Evolutionary conservation across 2,797 vertebrate genomes (phyloP).

Genomic region (Sylvia borin): DNA sequence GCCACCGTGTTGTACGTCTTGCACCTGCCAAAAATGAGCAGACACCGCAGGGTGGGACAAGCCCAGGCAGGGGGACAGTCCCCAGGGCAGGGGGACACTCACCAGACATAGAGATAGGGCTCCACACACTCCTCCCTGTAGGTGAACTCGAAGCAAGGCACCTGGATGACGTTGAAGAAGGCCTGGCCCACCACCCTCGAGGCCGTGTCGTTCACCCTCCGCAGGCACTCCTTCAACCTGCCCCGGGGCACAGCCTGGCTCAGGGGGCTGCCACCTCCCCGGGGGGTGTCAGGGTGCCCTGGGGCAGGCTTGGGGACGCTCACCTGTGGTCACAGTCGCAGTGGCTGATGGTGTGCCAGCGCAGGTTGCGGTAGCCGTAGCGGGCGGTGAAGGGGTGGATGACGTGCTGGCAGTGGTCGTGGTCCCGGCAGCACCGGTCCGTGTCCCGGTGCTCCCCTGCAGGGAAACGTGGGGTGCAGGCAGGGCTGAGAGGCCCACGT

Average conservation of each 20-base stretch:
- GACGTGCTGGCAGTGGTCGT: slow-evolving; percentile 89
- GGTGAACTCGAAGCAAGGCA: slow-evolving; percentile 87
- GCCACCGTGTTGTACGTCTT: slow-evolving; percentile 85
- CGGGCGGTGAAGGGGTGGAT: slow-evolving; percentile 88
- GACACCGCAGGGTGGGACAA: background rate
- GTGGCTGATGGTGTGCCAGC: slow-evolving; percentile 89
- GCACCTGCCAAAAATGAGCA: slow-evolving; percentile 75
- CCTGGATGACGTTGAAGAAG: slow-evolving; percentile 90
- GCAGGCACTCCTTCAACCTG: slow-evolving; percentile 87
- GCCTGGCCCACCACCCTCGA: slow-evolving; percentile 88
- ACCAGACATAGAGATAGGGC: slow-evolving; percentile 90
- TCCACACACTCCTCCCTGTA: slow-evolving; percentile 88
- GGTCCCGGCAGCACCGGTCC: slow-evolving; percentile 89
- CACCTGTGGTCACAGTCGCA: slow-evolving; percentile 91
- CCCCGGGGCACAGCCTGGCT: rapidly evolving
- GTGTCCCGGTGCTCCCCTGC: slow-evolving; percentile 86
- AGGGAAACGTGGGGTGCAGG: rapidly evolving
- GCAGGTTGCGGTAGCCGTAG: slow-evolving; percentile 88
- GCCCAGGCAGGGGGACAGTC: rapidly evolving
- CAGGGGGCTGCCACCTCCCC: background rate
- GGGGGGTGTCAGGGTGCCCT: background rate
- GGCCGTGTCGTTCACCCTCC: slow-evolving; percentile 84
- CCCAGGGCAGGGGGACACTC: slow-evolving; percentile 62
- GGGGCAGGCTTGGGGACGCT: rapidly evolving
- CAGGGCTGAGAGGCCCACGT: background rate